phyloP scores from a whole-genome alignment of 1,140 invertebrate species.

The Pararge aegeria region DNA sequence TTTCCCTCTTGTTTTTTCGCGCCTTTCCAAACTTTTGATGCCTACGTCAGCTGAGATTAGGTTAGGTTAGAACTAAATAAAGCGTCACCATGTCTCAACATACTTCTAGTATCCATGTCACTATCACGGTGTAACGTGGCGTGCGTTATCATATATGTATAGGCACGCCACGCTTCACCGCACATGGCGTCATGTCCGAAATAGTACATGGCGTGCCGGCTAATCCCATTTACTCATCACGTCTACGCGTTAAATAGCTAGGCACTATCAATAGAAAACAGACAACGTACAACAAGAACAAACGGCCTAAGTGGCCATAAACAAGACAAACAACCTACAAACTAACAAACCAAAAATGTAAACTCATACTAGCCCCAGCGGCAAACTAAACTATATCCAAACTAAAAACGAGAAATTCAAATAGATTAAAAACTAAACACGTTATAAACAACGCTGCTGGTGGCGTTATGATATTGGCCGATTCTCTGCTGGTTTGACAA shows the following conservation, averaged over 20 bases:
- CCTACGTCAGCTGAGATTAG: no score
- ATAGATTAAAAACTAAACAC: constrained; percentile 39
- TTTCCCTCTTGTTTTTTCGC: no score
- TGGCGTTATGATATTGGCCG: neutral
- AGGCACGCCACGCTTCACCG: no score
- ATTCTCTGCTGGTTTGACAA: constrained; percentile 7
- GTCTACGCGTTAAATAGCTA: constrained; percentile 26
- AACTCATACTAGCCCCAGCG: constrained; percentile 21
- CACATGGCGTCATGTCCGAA: no score
- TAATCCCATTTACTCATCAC: neutral
- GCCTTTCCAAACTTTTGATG: no score
- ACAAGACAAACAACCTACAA: constrained; percentile 54
- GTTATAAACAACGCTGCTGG: constrained; percentile 32
- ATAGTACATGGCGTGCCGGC: no score
- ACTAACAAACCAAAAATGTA: constrained; percentile 49
- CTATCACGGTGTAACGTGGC: no score
- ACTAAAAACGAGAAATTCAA: constrained; percentile 35
- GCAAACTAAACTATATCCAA: constrained; percentile 34
- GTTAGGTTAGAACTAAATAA: no score
- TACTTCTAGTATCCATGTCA: no score
- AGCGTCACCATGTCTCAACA: no score
- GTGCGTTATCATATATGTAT: no score
- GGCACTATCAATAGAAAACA: constrained; percentile 54
- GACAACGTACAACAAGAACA: constrained; percentile 67
- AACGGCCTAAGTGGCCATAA: constrained; percentile 46